Conservation (phyloP, 2,113 vertebrate genomes). For the Paradoxurus hermaphroditus region DNA sequence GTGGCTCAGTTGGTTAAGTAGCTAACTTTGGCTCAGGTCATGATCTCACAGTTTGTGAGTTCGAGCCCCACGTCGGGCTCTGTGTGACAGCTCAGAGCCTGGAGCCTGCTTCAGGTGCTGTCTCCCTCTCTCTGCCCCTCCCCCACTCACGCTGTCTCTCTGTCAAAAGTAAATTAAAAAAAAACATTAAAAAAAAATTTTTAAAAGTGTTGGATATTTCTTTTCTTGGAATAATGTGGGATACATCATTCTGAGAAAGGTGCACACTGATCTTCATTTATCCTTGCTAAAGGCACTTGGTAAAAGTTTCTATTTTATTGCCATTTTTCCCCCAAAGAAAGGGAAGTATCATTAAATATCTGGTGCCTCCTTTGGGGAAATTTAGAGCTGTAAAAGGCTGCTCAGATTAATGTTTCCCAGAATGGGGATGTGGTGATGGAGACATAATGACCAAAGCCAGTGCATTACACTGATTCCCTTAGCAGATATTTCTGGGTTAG, state of each 20-base stretch:
- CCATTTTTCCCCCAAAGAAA: background rate
- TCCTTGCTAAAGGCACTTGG: background rate
- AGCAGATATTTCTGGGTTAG: background rate
- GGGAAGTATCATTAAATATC: background rate
- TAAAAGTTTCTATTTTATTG: background rate
- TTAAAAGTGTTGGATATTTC: background rate
- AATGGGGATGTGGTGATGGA: background rate
- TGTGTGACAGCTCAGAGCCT: too few species aligned
- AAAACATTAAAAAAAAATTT: too few species aligned
- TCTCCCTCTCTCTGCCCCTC: too few species aligned
- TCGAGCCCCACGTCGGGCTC: too few species aligned
- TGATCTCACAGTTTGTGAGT: too few species aligned
- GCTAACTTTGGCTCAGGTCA: too few species aligned
- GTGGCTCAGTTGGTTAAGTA: too few species aligned
- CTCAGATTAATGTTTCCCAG: background rate
- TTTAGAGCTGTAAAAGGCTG: background rate
- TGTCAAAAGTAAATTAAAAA: too few species aligned
- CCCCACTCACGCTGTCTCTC: too few species aligned
- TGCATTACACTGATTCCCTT: background rate
- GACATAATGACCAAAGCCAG: background rate
- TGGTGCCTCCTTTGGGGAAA: background rate
- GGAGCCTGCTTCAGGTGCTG: too few species aligned
- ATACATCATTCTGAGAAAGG: background rate
- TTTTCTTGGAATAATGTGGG: background rate
- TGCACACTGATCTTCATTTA: background rate